Conservation (phyloP, 2,113 vertebrate genomes). For the Mirza zaza region DNA sequence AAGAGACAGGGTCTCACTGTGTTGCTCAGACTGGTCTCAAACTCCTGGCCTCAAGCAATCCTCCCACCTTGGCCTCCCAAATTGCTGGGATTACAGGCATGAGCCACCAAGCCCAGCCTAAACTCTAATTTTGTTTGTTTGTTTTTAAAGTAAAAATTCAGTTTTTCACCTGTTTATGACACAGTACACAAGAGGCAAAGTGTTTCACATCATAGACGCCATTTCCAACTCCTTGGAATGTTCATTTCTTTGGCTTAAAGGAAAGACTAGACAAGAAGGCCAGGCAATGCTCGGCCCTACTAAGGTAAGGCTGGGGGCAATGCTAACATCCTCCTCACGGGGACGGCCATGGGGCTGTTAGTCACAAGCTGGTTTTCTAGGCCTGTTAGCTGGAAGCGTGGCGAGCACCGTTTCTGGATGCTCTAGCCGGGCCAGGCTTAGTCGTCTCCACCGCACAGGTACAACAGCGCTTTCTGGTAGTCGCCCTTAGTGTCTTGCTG, state of each 20-base stretch:
- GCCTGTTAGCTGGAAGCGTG: conserved; percentile 63
- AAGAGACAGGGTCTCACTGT: too few species aligned
- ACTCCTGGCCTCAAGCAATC: too few species aligned
- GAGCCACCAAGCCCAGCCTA: background rate
- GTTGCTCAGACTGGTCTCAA: too few species aligned
- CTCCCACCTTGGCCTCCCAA: too few species aligned
- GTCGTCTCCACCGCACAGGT: conserved; percentile 93
- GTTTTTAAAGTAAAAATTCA: conserved; percentile 77
- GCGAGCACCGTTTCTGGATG: background rate
- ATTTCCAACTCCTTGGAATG: conserved; percentile 62
- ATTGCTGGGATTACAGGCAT: background rate
- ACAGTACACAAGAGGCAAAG: conserved; percentile 64
- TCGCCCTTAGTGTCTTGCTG: conserved; percentile 98
- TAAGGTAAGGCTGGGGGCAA: conserved; percentile 17
- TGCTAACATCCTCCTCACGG: background rate
- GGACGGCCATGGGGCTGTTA: conserved; percentile 47
- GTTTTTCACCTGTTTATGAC: conserved; percentile 82
- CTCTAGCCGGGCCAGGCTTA: too few species aligned
- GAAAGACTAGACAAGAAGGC: conserved; percentile 41
- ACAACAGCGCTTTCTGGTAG: conserved; percentile 94
- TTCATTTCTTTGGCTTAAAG: conserved; percentile 73
- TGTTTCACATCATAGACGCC: conserved; percentile 68
- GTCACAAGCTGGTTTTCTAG: conserved; percentile 57
- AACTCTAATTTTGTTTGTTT: too few species aligned
- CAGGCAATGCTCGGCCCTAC: conserved; percentile 58